phyloP scores from a whole-genome alignment of 2,113 vertebrate genomes.

The Leptobrachium ailaonicum region DNA sequence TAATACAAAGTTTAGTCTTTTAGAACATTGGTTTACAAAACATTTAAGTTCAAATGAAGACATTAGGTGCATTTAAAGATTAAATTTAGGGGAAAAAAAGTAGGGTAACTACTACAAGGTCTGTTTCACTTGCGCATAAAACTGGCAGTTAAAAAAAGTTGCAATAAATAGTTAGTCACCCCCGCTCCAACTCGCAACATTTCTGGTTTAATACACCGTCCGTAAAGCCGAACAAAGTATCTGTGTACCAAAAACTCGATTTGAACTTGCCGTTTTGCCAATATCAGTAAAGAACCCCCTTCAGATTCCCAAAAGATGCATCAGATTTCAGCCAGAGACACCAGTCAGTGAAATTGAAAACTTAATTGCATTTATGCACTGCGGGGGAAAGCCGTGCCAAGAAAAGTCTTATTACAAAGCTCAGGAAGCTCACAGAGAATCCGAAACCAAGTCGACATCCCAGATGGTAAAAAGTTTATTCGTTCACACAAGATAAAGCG shows the following conservation, averaged over 20 bases:
- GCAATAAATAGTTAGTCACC: no score
- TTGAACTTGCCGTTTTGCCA: slow-evolving; percentile 8
- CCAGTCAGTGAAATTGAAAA: slow-evolving; percentile 42
- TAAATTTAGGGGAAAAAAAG: no score
- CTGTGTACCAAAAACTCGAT: slow-evolving; percentile 3
- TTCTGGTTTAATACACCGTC: no score
- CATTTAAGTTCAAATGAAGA: no score
- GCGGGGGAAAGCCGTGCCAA: slow-evolving; percentile 17
- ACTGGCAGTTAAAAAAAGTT: no score
- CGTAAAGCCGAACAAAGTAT: no score
- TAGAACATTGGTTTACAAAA: no score
- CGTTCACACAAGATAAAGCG: not conserved
- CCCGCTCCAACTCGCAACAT: no score
- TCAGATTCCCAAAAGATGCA: slow-evolving; percentile 18
- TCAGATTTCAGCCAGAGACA: slow-evolving; percentile 24
- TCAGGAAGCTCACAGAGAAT: slow-evolving; percentile 24
- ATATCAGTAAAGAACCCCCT: slow-evolving; percentile 10
- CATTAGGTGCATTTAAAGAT: no score
- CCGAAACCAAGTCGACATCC: slow-evolving; percentile 6
- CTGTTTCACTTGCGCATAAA: no score
- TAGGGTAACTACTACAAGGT: no score
- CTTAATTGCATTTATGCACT: slow-evolving; percentile 26
- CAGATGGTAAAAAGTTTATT: slow-evolving; percentile 1
- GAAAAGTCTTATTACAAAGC: slow-evolving; percentile 30
- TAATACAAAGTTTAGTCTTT: no score